Evolutionary conservation across 2,113 vertebrate species (phyloP).

Genomic region (Phaethon lepturus): DNA sequence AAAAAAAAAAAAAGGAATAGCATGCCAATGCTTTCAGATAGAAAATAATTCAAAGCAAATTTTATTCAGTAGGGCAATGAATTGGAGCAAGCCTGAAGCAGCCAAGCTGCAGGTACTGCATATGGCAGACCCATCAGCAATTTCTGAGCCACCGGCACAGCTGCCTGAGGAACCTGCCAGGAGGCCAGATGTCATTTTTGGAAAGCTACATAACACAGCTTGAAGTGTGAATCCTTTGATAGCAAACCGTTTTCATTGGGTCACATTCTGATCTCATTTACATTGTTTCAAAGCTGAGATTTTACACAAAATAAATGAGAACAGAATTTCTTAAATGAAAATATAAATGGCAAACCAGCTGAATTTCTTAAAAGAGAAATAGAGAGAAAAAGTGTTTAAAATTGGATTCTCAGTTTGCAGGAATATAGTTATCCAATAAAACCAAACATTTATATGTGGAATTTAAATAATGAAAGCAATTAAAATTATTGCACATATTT

Average conservation of each 20-base stretch:
- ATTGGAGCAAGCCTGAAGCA: constrained; percentile 43
- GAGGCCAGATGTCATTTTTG: constrained; percentile 67
- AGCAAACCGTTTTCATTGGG: constrained; percentile 48
- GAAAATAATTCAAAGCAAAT: constrained; percentile 62
- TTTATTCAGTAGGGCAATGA: constrained; percentile 42
- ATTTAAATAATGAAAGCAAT: constrained; percentile 30
- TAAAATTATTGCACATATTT: background rate
- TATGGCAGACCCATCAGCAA: constrained; percentile 21
- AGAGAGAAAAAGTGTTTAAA: background rate
- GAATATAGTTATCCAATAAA: background rate
- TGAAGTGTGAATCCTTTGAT: constrained; percentile 48
- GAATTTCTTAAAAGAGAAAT: background rate
- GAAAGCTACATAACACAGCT: constrained; percentile 48
- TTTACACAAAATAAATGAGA: background rate
- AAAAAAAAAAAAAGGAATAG: background rate
- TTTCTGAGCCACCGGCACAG: constrained; percentile 46
- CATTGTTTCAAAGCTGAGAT: constrained; percentile 26
- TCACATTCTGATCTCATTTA: constrained; percentile 53
- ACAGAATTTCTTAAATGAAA: background rate
- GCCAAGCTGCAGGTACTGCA: constrained; percentile 42
- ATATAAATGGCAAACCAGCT: background rate
- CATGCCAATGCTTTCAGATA: constrained; percentile 29
- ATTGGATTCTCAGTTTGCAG: background rate
- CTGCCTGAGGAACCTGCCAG: constrained; percentile 61
- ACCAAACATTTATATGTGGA: background rate